These are phyloP conservation scores for Andrena flavipes DNA, from an alignment of 2,888 invertebrate species.

Conservation along the genomic window DNA sequence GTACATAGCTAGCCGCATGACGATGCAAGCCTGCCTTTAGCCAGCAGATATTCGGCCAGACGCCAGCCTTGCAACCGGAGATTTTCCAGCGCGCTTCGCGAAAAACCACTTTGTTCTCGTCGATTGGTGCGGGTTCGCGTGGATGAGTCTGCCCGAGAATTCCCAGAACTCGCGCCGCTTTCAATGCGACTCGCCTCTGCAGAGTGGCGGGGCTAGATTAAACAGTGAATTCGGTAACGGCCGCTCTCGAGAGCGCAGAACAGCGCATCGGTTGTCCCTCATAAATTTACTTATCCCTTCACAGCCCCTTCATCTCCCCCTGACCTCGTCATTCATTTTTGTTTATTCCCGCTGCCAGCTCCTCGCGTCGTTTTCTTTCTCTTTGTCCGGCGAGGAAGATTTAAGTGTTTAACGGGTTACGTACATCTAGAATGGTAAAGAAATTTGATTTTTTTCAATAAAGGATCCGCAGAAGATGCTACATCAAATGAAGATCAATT, in stretches of 20 bases:
- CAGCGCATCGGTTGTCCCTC: conserved; percentile 56
- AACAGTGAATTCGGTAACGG: conserved; percentile 53
- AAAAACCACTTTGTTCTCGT: background rate
- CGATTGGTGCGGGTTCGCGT: too few relatives aligned
- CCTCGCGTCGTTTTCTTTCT: conserved; percentile 22
- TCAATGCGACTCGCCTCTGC: background rate
- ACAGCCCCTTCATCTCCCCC: conserved; percentile 2
- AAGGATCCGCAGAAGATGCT: too few relatives aligned
- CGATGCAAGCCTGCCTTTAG: conserved; percentile 25
- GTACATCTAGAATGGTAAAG: too few relatives aligned
- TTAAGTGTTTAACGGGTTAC: conserved; percentile 71
- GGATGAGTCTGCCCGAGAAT: background rate
- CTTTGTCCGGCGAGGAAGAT: conserved; percentile 71
- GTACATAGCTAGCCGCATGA: conserved; percentile 54
- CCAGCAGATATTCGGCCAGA: conserved; percentile 25
- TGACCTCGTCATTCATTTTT: conserved; percentile 38
- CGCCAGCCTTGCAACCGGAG: conserved; percentile 2
- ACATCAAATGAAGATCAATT: too few relatives aligned
- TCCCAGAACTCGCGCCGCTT: background rate
- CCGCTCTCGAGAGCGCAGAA: conserved; percentile 33
- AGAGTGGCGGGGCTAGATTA: conserved; percentile 33
- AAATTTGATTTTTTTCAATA: too few relatives aligned
- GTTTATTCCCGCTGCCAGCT: conserved; percentile 54
- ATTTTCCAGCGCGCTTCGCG: conserved; percentile 26
- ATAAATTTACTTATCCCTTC: conserved; percentile 68